Evolutionary conservation across 2,113 vertebrate species (phyloP).

Genomic region (Brevimyrus niger): DNA sequence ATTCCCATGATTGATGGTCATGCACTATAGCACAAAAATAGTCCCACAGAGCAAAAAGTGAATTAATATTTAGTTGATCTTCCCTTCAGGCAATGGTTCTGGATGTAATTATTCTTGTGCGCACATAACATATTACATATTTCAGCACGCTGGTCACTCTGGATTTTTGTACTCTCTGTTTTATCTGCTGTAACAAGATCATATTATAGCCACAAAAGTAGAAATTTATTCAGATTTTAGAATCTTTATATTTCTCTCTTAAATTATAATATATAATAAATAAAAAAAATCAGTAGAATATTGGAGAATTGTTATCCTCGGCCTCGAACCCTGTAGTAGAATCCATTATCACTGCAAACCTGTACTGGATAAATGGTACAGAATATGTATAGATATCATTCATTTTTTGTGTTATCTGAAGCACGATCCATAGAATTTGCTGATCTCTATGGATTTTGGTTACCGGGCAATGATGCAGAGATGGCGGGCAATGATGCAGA

Average conservation of each 20-base stretch:
- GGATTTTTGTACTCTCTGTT: not conserved
- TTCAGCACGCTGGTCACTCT: not conserved
- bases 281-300: not conserved
- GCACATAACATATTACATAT: conserved; percentile 8
- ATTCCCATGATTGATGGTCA: conserved; percentile 18
- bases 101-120: conserved; percentile 1
- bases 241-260: not conserved
- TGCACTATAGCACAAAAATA: conserved; percentile 14
- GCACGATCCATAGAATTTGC: not conserved
- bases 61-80: conserved; percentile 16
- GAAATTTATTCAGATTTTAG: not conserved
- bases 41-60: not conserved
- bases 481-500: not conserved
- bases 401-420: not conserved
- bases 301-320: not conserved
- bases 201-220: not conserved
- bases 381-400: not conserved
- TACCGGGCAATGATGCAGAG: not conserved
- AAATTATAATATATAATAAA: not conserved
- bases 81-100: conserved; percentile 7
- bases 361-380: not conserved
- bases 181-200: not conserved
- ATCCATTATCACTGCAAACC: not conserved
- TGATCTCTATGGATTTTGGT: not conserved
- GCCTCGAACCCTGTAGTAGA: not conserved